Conservation (phyloP, 2,888 invertebrate species). For the Cerceris ruficornis region DNA sequence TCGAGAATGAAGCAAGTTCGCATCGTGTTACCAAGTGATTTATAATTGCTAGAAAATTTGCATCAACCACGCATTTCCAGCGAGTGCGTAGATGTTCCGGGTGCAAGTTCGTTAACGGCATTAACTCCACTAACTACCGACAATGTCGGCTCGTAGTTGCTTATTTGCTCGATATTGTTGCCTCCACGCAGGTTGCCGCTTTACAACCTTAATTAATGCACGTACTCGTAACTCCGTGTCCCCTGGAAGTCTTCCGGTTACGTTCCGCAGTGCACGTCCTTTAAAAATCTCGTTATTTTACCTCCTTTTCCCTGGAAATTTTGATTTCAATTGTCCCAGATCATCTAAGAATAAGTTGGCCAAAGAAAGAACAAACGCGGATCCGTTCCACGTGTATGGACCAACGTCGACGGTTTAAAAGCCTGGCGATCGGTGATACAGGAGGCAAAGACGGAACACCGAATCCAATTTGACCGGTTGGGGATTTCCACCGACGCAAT, state of each 20-base stretch:
- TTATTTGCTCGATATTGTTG: conserved; percentile 9
- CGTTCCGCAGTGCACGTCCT: too few relatives aligned
- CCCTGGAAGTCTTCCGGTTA: not conserved
- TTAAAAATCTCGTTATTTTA: too few relatives aligned
- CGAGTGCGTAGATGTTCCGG: conserved; percentile 26
- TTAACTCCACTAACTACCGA: conserved; percentile 23
- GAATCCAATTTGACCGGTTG: conserved; percentile 44
- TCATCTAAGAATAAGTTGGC: too few relatives aligned
- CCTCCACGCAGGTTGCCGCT: not conserved
- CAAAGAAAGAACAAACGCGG: not conserved
- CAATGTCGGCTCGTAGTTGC: conserved; percentile 9
- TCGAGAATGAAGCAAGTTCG: too few relatives aligned
- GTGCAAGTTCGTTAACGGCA: conserved; percentile 41
- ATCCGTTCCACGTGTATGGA: not conserved
- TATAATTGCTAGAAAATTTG: conserved; percentile 52
- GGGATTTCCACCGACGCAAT: conserved; percentile 35
- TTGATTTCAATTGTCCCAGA: too few relatives aligned
- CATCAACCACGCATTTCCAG: conserved; percentile 27
- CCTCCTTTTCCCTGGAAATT: too few relatives aligned
- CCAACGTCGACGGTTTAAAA: not conserved
- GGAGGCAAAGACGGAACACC: conserved; percentile 6
- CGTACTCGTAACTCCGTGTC: conserved; percentile 6
- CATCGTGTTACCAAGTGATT: conserved; percentile 26
- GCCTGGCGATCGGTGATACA: conserved; percentile 13
- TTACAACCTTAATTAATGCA: conserved; percentile 29